Percentiles rank a stretch among this genome's conserved stretches.
Conservation (phyloP, 2,113 vertebrate genomes). For the Greenwoodochromis staneri region DNA sequence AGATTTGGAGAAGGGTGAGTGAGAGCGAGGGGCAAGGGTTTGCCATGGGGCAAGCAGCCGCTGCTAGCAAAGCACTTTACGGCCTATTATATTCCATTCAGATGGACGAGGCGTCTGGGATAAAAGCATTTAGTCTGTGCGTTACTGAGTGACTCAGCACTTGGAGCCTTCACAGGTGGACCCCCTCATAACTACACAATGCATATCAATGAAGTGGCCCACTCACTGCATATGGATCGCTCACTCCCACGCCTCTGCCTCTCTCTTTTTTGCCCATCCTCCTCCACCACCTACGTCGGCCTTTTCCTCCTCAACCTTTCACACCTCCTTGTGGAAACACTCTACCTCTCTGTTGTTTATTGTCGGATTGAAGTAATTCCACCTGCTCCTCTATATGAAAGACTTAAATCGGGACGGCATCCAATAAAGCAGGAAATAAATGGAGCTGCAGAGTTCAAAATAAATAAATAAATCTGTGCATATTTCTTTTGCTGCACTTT, state of each 20-base stretch:
- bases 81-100: slow-evolving; percentile 67
- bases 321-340: background rate
- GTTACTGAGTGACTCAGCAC: slow-evolving; percentile 64
- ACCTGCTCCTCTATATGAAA: background rate
- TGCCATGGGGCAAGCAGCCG: slow-evolving; percentile 51
- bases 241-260: slow-evolving; percentile 9
- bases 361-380: background rate
- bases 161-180: slow-evolving; percentile 53
- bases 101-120: slow-evolving; percentile 58
- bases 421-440: background rate
- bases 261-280: background rate
- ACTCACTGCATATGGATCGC: slow-evolving; percentile 23
- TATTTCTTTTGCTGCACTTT: background rate
- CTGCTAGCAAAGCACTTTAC: slow-evolving; percentile 63
- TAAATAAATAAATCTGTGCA: background rate
- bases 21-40: slow-evolving; percentile 31
- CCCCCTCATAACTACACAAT: slow-evolving; percentile 45
- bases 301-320: slow-evolving; percentile 9
- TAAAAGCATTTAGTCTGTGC: slow-evolving; percentile 64
- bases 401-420: background rate
- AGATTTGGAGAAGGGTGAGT: slow-evolving; percentile 43
- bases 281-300: background rate
- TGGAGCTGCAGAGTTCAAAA: background rate
- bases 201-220: slow-evolving; percentile 58
- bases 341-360: background rate